Evolutionary conservation across 2,888 invertebrate species (phyloP).

Genomic region (Agrilus cyanescens): DNA sequence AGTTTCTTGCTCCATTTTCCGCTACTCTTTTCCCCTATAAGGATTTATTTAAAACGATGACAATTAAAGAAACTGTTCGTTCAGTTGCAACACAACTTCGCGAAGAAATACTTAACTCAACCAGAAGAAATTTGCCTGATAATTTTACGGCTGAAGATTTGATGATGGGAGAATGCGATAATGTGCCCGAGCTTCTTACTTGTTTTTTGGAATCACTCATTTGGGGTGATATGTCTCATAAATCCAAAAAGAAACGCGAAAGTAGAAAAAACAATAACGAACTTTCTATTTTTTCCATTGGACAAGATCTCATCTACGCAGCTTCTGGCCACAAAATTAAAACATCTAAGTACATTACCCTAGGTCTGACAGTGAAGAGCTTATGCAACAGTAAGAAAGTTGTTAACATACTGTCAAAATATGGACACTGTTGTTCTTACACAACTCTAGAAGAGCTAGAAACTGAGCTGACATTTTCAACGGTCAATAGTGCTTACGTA

Average conservation of each 20-base stretch:
- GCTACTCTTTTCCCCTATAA: constrained; percentile 15
- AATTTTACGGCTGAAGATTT: constrained; percentile 17
- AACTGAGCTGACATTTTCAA: constrained; percentile 22
- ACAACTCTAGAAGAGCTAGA: constrained; percentile 21
- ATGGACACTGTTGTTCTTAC: constrained; percentile 23
- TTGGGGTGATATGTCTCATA: constrained; percentile 16
- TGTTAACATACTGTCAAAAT: constrained; percentile 17
- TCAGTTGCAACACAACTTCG: constrained; percentile 19
- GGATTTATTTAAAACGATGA: constrained; percentile 20
- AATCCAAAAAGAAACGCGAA: constrained; percentile 12
- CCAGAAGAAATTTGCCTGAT: constrained; percentile 18
- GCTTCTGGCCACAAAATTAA: constrained; percentile 15
- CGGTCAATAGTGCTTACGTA: constrained; percentile 10
- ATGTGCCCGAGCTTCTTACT: constrained; percentile 16
- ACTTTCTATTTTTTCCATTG: constrained; percentile 15
- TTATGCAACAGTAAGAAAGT: constrained; percentile 17
- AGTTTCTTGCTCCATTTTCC: constrained; percentile 21
- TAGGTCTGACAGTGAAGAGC: constrained; percentile 21
- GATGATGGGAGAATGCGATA: constrained; percentile 17
- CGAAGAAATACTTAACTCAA: constrained; percentile 18
- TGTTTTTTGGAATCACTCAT: constrained; percentile 15
- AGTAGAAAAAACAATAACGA: constrained; percentile 10
- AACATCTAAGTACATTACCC: constrained; percentile 15
- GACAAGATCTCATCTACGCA: constrained; percentile 20
- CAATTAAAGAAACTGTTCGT: constrained; percentile 18